Evolutionary conservation across 2,113 vertebrate species (phyloP).

Genomic region (Labeo catla): DNA sequence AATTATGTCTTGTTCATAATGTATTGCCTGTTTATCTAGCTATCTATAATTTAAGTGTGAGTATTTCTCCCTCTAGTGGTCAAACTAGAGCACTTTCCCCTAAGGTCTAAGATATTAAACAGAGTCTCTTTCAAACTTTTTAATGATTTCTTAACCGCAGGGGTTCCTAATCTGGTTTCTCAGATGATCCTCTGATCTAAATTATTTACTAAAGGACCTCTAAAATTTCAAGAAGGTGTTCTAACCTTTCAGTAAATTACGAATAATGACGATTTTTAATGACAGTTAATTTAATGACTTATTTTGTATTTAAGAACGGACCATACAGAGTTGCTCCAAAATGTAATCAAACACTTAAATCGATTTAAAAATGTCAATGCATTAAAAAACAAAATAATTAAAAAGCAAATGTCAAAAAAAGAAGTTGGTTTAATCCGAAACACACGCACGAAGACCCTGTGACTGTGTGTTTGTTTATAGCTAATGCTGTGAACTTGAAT

Average conservation of each 20-base stretch:
- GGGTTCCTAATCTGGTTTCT: neutral
- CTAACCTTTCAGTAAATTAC: neutral
- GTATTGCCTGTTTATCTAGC: neutral
- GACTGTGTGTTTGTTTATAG: no score
- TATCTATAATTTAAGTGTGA: conserved; percentile 7
- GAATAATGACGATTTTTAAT: neutral
- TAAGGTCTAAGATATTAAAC: neutral
- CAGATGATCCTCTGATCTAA: neutral
- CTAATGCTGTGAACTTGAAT: neutral
- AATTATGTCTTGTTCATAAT: neutral
- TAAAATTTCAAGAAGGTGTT: neutral
- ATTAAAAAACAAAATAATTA: no score
- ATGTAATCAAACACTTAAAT: neutral
- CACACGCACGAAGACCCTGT: no score
- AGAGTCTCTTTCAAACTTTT: neutral
- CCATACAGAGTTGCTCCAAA: no score
- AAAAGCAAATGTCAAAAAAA: no score
- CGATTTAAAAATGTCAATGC: no score
- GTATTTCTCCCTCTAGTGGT: conserved; percentile 5
- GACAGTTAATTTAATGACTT: no score
- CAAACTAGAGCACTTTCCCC: neutral
- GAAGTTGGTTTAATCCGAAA: no score
- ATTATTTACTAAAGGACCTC: neutral
- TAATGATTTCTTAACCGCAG: neutral
- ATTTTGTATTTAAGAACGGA: no score